Percentiles rank a stretch among this genome's conserved stretches.
phyloP scores from a whole-genome alignment of 2,797 vertebrate genomes.

The Pelobates cultripes region DNA sequence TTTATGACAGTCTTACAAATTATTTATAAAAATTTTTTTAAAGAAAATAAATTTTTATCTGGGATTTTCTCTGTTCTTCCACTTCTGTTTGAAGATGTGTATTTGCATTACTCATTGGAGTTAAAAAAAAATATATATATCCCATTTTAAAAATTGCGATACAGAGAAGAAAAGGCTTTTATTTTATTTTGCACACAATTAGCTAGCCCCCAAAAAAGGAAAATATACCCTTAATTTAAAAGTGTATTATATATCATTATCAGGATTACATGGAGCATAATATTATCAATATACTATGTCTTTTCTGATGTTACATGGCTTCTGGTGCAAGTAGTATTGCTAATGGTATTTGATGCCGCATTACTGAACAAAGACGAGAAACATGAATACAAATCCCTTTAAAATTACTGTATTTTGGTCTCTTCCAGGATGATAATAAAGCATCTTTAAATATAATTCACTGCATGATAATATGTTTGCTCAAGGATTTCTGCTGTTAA shows the following conservation, averaged over 20 bases:
- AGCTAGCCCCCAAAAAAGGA: background rate
- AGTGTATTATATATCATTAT: background rate
- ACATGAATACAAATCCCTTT: conserved; percentile 65
- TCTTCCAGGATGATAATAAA: conserved; percentile 41
- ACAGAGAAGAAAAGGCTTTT: too few species aligned
- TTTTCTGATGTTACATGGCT: background rate
- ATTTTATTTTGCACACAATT: background rate
- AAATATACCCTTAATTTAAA: background rate
- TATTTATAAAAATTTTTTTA: too few species aligned
- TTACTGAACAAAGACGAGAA: conserved; percentile 57
- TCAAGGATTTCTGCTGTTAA: conserved; percentile 28
- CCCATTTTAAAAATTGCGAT: too few species aligned
- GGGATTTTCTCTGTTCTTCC: too few species aligned
- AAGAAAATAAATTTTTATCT: too few species aligned
- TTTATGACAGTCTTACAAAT: too few species aligned
- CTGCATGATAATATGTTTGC: conserved; percentile 31
- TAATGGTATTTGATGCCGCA: conserved; percentile 53
- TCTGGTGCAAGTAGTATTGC: background rate
- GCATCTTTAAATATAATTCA: conserved; percentile 24
- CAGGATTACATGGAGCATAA: background rate
- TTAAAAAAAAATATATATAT: too few species aligned
- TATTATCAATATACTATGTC: background rate
- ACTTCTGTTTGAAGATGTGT: too few species aligned
- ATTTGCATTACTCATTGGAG: too few species aligned
- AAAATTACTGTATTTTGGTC: conserved; percentile 21